These are phyloP conservation scores for Meiosimyza platycephala DNA, from an alignment of 2,888 invertebrate genomes.

Conservation along the genomic window DNA sequence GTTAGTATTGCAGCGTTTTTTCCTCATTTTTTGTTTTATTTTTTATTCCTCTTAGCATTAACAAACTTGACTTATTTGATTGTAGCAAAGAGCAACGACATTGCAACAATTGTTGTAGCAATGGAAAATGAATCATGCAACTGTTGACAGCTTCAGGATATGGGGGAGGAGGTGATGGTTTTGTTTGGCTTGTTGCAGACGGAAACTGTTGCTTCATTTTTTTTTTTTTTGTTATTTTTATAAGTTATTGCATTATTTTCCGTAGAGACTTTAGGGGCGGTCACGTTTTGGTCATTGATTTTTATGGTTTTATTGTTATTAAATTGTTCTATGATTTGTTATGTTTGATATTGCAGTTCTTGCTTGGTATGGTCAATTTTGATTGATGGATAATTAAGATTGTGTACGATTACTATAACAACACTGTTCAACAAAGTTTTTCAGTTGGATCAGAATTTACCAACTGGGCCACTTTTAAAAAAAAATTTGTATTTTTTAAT, in stretches of 20 bases:
- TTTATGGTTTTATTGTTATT: background rate
- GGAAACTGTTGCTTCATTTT: background rate
- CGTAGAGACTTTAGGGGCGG: conserved; percentile 18
- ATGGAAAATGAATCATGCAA: conserved; percentile 10
- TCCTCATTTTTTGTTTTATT: no score
- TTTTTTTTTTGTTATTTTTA: background rate
- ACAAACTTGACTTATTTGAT: no score
- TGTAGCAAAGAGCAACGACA: no score
- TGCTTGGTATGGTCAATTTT: conserved; percentile 3
- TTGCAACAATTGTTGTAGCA: background rate
- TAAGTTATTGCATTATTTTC: conserved; percentile 16
- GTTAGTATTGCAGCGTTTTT: no score
- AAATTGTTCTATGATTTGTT: background rate
- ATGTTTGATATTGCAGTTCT: background rate
- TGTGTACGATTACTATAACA: no score
- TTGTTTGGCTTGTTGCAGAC: background rate
- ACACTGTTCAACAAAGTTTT: no score
- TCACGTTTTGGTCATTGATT: conserved; percentile 16
- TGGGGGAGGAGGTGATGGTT: background rate
- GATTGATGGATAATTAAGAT: background rate
- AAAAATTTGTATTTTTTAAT: no score
- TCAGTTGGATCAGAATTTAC: no score
- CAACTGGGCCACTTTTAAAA: no score
- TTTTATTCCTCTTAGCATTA: no score
- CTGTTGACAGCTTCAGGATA: conserved; percentile 10